A percentile compares a stretch with the other conserved stretches of the same genome.
Evolutionary conservation across 2,888 invertebrate species (phyloP).

Genomic region (Apamea crenata): DNA sequence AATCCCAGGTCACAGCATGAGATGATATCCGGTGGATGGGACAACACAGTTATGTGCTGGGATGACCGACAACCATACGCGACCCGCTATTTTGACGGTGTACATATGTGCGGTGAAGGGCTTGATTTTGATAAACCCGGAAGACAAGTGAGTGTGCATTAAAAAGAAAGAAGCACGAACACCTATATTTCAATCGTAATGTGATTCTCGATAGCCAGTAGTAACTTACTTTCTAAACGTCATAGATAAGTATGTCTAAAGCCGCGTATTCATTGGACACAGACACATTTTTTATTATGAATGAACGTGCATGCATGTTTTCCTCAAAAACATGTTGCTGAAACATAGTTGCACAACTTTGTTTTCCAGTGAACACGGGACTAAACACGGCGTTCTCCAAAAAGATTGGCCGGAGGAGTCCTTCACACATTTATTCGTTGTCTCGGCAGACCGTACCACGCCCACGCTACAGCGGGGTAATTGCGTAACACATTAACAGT

Average conservation of each 20-base stretch:
- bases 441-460: neutral
- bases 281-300: neutral
- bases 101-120: slow-evolving; percentile 92
- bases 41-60: slow-evolving; percentile 92
- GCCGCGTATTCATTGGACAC: neutral
- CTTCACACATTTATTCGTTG: neutral
- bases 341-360: neutral
- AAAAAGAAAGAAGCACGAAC: neutral
- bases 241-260: neutral
- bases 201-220: neutral
- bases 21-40: slow-evolving; percentile 93
- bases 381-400: neutral
- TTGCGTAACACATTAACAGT: neutral
- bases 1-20: slow-evolving; percentile 92
- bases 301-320: neutral
- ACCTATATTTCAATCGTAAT: neutral
- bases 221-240: neutral
- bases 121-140: slow-evolving; percentile 92
- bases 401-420: neutral
- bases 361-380: neutral
- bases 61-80: slow-evolving; percentile 92
- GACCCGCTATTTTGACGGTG: slow-evolving; percentile 89
- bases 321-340: neutral
- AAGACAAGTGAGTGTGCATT: slow-evolving; percentile 86
- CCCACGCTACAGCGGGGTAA: neutral